Evolutionary conservation across 30 jellyfish, hydroid and myxozoan genomes (phyloP).

Genomic region (Aurelia coerulea): DNA sequence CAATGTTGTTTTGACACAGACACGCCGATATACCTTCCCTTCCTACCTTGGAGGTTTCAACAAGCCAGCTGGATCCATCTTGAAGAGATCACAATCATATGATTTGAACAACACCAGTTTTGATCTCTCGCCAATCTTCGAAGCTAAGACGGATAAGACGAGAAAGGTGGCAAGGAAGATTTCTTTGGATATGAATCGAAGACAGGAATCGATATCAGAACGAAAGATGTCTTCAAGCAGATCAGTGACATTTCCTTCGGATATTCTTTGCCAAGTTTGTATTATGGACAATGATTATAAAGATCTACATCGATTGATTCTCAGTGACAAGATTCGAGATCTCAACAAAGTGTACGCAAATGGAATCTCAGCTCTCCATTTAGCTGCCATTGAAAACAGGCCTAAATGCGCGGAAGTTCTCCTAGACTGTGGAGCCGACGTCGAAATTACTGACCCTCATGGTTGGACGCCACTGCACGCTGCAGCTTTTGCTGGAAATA

Average conservation of each 20-base stretch:
- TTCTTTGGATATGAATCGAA: no score
- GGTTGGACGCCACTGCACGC: conserved; percentile 93
- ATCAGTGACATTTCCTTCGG: conserved; percentile 70
- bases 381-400: conserved; percentile 66
- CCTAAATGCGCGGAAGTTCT: conserved; percentile 67
- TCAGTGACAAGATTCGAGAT: conserved; percentile 43
- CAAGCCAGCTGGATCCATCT: conserved; percentile 54
- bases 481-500: conserved; percentile 70
- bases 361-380: conserved; percentile 71
- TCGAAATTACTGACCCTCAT: conserved; percentile 71
- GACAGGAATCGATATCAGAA: no score
- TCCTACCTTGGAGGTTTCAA: conserved; percentile 26
- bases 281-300: conserved; percentile 70
- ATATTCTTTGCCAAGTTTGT: conserved; percentile 57
- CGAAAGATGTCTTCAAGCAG: conserved; percentile 19
- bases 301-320: conserved; percentile 40
- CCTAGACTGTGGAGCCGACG: conserved; percentile 67
- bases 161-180: conserved; percentile 18
- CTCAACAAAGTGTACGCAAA: conserved; percentile 70
- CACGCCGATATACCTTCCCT: conserved; percentile 57
- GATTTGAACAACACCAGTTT: not conserved
- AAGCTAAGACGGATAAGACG: not conserved
- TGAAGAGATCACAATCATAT: conserved; percentile 56
- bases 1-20: not conserved
- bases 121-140: conserved; percentile 15